A percentile compares a stretch with the other conserved stretches of the same genome.
Evolutionary conservation across 2,888 invertebrate species (phyloP).

Genomic region (Epinotia bilunana): DNA sequence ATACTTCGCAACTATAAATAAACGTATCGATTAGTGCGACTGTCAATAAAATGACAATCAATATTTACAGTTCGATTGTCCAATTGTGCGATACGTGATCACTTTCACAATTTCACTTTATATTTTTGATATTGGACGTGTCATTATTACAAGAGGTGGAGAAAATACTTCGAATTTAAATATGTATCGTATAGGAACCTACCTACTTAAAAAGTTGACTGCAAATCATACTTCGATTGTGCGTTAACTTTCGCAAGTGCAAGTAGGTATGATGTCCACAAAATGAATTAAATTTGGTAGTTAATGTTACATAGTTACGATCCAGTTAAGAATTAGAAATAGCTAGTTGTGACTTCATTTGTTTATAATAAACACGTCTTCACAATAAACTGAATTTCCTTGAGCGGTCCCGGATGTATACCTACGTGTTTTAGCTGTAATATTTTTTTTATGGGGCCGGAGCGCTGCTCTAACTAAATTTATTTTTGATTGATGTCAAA

Average conservation of each 20-base stretch:
- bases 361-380: constrained; percentile 23
- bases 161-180: constrained; percentile 12
- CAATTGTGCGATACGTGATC: constrained; percentile 25
- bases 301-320: not conserved
- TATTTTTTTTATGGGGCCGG: constrained; percentile 24
- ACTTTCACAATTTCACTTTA: constrained; percentile 43
- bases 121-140: constrained; percentile 31
- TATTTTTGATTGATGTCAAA: constrained; percentile 23
- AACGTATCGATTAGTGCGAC: constrained; percentile 21
- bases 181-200: not conserved
- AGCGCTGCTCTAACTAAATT: constrained; percentile 24
- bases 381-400: constrained; percentile 18
- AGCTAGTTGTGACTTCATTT: not conserved
- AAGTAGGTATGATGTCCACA: no score
- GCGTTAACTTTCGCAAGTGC: not conserved
- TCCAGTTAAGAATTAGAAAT: constrained; percentile 10
- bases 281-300: not conserved
- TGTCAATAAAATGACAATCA: constrained; percentile 39
- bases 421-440: constrained; percentile 17
- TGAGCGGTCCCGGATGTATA: constrained; percentile 18
- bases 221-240: not conserved
- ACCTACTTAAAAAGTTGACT: not conserved
- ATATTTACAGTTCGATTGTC: constrained; percentile 25
- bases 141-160: constrained; percentile 30
- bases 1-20: not conserved